Evolutionary conservation across 2,888 invertebrate genomes (phyloP).

Genomic region (Dryadula phaetusa): DNA sequence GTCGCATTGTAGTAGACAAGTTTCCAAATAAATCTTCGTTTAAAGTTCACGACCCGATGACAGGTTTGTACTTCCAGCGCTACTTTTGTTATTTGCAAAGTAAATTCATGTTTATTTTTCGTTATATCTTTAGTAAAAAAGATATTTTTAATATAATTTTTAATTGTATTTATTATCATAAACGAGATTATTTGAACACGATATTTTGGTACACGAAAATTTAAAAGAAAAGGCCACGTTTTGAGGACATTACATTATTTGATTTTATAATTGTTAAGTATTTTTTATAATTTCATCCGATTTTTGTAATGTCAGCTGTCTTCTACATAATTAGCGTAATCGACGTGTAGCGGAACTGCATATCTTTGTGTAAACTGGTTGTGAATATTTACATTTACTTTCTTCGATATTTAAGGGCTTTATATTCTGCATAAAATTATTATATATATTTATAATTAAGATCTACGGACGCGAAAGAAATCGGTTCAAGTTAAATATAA

Average conservation of each 20-base stretch:
- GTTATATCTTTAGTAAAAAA: neutral
- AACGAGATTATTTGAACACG: no score
- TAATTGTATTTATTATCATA: neutral
- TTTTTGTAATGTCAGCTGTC: conserved; percentile 21
- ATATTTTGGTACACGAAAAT: no score
- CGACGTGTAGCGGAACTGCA: conserved; percentile 41
- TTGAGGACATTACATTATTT: no score
- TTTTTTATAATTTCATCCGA: neutral
- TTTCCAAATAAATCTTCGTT: conserved; percentile 48
- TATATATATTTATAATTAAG: conserved; percentile 30
- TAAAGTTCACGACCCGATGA: conserved; percentile 39
- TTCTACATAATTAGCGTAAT: conserved; percentile 25
- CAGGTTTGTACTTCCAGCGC: conserved; percentile 22
- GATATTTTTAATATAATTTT: neutral
- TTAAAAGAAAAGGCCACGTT: no score
- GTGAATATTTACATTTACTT: conserved; percentile 44
- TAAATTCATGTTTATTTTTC: neutral
- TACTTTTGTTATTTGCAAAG: conserved; percentile 6
- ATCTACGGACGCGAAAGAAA: conserved; percentile 32
- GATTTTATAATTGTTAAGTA: no score
- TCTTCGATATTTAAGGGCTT: conserved; percentile 42
- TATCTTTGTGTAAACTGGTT: conserved; percentile 43
- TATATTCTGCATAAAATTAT: conserved; percentile 2
- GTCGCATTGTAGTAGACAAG: conserved; percentile 44
- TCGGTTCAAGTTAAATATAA: conserved; percentile 20